Evolutionary conservation across 2,797 vertebrate genomes (phyloP), one percentile per base, ranked within the genome.

Genomic region (Rhinoraja longicauda): DNA sequence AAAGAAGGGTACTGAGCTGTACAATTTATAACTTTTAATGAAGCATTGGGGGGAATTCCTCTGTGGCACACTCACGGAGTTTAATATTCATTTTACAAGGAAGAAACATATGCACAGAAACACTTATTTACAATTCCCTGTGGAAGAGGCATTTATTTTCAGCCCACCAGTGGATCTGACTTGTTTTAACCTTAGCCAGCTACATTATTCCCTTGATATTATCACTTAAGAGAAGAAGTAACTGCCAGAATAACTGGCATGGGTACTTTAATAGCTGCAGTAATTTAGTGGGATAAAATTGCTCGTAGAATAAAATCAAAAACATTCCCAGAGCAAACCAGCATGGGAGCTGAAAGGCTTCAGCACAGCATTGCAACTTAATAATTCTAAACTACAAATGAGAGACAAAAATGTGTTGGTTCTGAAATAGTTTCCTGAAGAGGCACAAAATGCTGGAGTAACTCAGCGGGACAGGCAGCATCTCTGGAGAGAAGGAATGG

Each of bases 141-240:
- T 88, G 84, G 59, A 32, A 9, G 59, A 32, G n/a, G 32, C 32
- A n/a, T 64, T 64, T n/a, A 88, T n/a, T 64, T 88, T 32, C n/a
- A 64, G 13, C 15, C 82, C 15, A 32, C 5, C 15, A 88, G n/a
- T 64, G 32, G 59, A 88, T 64, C 84, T 36, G 84, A 88, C 84
- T 88, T 64, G 84, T 88, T 88, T 64, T 88, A 88, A 64, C 84
- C 84, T 64, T n/a, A 21, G n/a, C 59, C 62, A 88, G 84, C 29
- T 64, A 64, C 84, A 36, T 64, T 64, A 64, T 88, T 88, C 29
- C 84, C 7, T 5, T 88, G 84, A 88, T 88, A 88, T 32, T 88
- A 88, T 64, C 84, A 88, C 84, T 64, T 64, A 59, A 84, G 53
- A 39, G 26, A 84, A 59, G 32, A 64, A 32, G 57, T 8, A 7